These are phyloP conservation scores for Anodontia alba DNA, from an alignment of 2,888 invertebrate species.

Conservation along the genomic window DNA sequence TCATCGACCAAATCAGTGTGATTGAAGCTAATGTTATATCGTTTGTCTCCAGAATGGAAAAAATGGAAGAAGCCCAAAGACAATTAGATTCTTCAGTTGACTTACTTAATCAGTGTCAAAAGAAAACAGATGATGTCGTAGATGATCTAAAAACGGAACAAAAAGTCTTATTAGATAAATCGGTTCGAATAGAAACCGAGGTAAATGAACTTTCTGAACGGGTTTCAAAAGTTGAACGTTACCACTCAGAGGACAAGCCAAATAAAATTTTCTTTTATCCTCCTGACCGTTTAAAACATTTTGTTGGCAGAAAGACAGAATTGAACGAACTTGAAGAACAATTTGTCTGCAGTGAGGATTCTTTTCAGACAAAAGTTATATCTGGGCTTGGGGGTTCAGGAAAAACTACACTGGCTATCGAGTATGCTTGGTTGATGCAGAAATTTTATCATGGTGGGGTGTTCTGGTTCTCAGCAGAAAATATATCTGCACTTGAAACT, in stretches of 20 bases:
- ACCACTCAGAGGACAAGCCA: neutral
- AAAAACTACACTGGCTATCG: constrained; percentile 48
- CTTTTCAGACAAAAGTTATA: constrained; percentile 14
- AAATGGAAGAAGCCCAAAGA: neutral
- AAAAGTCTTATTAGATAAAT: neutral
- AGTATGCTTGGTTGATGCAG: constrained; percentile 44
- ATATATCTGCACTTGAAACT: constrained; percentile 28
- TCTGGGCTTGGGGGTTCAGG: constrained; percentile 53
- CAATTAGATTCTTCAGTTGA: neutral
- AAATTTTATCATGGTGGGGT: constrained; percentile 40
- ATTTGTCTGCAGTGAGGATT: neutral
- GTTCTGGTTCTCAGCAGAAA: constrained; percentile 51
- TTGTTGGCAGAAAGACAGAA: constrained; percentile 29
- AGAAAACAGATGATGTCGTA: neutral
- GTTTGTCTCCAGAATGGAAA: neutral
- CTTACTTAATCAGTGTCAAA: neutral
- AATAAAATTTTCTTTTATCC: constrained; percentile 36
- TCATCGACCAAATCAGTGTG: neutral
- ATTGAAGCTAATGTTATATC: neutral
- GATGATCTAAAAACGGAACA: neutral
- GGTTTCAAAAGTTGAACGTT: neutral
- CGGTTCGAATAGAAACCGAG: neutral
- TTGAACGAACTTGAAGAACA: neutral
- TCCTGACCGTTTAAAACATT: constrained; percentile 26
- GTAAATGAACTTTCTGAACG: neutral